A percentile compares a stretch with the other conserved stretches of the same genome.
Evolutionary conservation across 2,888 invertebrate genomes (phyloP).

Genomic region (Ganaspis brasiliensis): DNA sequence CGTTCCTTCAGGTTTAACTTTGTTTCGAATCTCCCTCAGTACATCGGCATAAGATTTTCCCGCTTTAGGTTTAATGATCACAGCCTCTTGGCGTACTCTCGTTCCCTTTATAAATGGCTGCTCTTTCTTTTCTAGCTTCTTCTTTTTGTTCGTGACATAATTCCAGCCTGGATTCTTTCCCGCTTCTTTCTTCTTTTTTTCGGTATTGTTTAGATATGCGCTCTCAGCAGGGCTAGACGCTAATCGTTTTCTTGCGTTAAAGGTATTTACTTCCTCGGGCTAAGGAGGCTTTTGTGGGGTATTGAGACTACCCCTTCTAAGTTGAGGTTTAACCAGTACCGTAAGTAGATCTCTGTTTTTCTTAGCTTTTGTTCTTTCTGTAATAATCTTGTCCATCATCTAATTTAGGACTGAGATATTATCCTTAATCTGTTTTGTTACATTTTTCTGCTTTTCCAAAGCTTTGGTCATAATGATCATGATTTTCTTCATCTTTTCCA

Average conservation of each 20-base stretch:
- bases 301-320: background rate
- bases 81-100: background rate
- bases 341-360: background rate
- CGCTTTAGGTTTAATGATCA: slow-evolving; percentile 21
- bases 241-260: background rate
- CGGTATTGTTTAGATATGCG: background rate
- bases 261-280: background rate
- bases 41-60: slow-evolving; percentile 43
- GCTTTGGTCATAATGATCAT: too few relatives aligned
- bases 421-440: background rate
- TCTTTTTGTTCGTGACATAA: too few relatives aligned
- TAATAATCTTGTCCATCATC: background rate
- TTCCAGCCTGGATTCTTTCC: background rate
- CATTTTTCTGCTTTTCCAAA: too few relatives aligned
- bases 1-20: slow-evolving; percentile 36
- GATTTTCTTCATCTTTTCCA: too few relatives aligned
- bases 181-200: background rate
- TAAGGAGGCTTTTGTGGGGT: background rate
- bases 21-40: slow-evolving; percentile 17
- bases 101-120: background rate
- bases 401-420: background rate
- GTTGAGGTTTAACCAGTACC: background rate
- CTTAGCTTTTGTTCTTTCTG: background rate
- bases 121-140: background rate
- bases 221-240: background rate